Base-by-base conservation (phyloP, 2,113 vertebrate species). In the Electrona antarctica region DNA sequence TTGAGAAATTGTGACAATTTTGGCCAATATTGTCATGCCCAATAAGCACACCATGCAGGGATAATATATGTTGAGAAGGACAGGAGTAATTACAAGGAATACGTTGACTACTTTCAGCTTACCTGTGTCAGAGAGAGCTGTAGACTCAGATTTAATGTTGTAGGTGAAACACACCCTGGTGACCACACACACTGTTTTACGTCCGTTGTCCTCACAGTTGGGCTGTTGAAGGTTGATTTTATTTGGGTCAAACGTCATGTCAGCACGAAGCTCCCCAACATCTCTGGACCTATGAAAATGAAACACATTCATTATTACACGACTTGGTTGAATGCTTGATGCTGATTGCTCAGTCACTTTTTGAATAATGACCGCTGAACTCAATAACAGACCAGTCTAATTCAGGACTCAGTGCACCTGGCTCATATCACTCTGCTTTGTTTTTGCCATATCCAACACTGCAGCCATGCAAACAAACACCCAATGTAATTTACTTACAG, bases 151-250 rank as follows among this genome's bases (percentile, higher is more conserved):
- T 78, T 96, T 98, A 41, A 99, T 59, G 0, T 29, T 90, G 70
- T 94, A 94, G 69, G 68, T 15, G 73, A 98, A 99, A 76, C 98
- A 99, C 72, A 96, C 90, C 0, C 70, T 88, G 6, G 92, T 92
- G 0, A 73, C 90, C 82, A 98, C 96, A 60, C 96, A 98, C 52
- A 94, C 92, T 0, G 93, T 95, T 64, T 86, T 92, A 60, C 88
- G 94, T 68, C 85, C 91, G 0, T 89, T 86, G 12, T 92, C 75
- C 8, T 76, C 87, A 74, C 97, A 98, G 41, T 94, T 94, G 78
- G 94, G 79, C 90, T 97, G 94, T 76, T 98, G 94, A 68, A 98
- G 93, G 83, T 98, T 97, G 84, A 99, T 97, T 86, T 94, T 97
- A 56, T 77, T 89, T 0, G 96, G 95, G 7, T 89, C 75, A 78